Percentiles rank a stretch among this genome's conserved stretches.
phyloP scores from a whole-genome alignment of 2,888 invertebrate species.

The Petrophora chlorosata region DNA sequence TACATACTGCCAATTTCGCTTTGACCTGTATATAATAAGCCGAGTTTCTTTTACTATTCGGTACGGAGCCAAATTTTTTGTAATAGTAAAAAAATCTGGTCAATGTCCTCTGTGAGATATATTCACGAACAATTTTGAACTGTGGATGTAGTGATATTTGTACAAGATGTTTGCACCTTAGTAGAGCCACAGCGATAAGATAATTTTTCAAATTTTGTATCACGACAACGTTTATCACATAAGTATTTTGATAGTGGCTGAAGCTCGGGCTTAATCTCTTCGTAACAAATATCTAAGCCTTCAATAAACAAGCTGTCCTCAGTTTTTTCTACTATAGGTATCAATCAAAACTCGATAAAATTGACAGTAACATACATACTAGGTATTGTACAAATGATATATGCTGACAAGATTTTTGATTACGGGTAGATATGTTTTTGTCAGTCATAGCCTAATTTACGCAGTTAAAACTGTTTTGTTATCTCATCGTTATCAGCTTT shows the following conservation, averaged over 20 bases:
- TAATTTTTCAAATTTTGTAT: slow-evolving; percentile 68
- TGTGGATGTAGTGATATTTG: slow-evolving; percentile 50
- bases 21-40: slow-evolving; percentile 24
- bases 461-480: too few species aligned
- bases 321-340: slow-evolving; percentile 45
- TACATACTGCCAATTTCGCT: slow-evolving; percentile 42
- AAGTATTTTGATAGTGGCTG: slow-evolving; percentile 55
- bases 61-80: slow-evolving; percentile 46
- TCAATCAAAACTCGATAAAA: slow-evolving; percentile 67
- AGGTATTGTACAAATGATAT: slow-evolving; percentile 33
- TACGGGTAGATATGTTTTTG: background rate
- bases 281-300: slow-evolving; percentile 55
- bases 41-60: slow-evolving; percentile 35
- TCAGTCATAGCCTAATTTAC: too few species aligned
- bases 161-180: slow-evolving; percentile 65
- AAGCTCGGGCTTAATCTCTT: slow-evolving; percentile 57
- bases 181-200: slow-evolving; percentile 64
- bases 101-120: slow-evolving; percentile 42
- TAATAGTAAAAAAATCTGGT: slow-evolving; percentile 40
- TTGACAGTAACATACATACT: slow-evolving; percentile 46
- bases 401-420: slow-evolving; percentile 19
- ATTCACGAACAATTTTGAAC: slow-evolving; percentile 38
- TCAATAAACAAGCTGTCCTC: slow-evolving; percentile 51
- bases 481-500: background rate
- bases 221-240: slow-evolving; percentile 62